Percentiles rank a stretch among this genome's conserved stretches.
Conservation (phyloP, 2,888 invertebrate species). For the Andrena bucephala region DNA sequence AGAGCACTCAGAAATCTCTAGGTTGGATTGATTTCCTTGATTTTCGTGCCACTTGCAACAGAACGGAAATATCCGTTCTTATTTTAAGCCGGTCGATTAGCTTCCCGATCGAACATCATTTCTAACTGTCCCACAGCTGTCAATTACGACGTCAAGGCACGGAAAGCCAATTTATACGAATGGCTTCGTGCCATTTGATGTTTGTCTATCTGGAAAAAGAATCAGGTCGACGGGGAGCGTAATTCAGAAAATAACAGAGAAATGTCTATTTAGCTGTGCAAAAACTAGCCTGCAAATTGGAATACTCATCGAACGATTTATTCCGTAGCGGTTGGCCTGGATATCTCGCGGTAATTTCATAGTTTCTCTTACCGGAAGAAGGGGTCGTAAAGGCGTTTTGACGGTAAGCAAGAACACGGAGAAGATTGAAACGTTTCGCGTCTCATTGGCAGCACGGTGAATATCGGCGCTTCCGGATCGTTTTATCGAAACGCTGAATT, state of each 20-base stretch:
- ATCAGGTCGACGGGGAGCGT: conserved; percentile 3
- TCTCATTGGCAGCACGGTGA: neutral
- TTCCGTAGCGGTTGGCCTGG: conserved; percentile 20
- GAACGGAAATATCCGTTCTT: neutral
- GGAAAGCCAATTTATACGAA: neutral
- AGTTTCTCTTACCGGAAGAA: conserved; percentile 39
- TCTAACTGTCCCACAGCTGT: neutral
- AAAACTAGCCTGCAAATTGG: conserved; percentile 27
- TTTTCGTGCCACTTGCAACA: neutral
- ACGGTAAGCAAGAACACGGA: neutral
- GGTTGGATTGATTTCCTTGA: neutral
- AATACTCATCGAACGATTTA: conserved; percentile 40
- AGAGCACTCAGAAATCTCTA: neutral
- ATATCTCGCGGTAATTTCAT: conserved; percentile 34
- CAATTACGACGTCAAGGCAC: neutral
- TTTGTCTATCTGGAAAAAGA: neutral
- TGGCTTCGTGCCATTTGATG: neutral
- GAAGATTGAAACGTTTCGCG: neutral
- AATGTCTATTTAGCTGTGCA: neutral
- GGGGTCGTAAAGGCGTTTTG: conserved; percentile 6
- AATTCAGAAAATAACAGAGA: conserved; percentile 17
- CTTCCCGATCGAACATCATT: too few species aligned
- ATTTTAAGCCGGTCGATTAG: too few species aligned
- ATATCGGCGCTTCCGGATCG: too few species aligned
- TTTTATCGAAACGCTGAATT: neutral